Base-by-base conservation (phyloP, 2,888 invertebrate species). In the Odontothrips loti region DNA sequence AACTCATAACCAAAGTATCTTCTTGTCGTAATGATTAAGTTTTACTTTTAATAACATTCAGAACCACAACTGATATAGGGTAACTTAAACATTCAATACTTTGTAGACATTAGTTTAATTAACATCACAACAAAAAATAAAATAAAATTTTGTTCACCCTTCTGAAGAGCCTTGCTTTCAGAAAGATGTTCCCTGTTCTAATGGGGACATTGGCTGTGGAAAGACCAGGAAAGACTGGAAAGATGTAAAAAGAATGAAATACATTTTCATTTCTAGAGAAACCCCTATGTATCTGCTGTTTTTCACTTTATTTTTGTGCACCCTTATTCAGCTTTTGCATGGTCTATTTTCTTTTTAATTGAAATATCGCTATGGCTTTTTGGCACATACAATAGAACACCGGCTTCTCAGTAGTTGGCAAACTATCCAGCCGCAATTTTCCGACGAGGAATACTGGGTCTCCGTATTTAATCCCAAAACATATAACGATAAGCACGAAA, bases 241-340 rank as follows among this genome's bases (percentile, higher is more conserved):
- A 58, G 58, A 58, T 75, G 68, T 75, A 75, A n/a, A 23, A 75
- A 43, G 34, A 27, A 27, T 75, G 68, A 75, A 75, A 75, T 75
- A 75, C 68, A 75, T 27, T 75, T 75, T 75, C 68, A 75, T 75
- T 75, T 75, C 23, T 75, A 75, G 68, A 23, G 68, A 75, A 75
- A 75, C 9, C 34, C 34, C 34, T 27, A 3, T 75, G 27, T 27
- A 27, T 27, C 23, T 75, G 23, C 68, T 75, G n/a, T 75, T 58
- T 58, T 58, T 68, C 0, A 68, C 11, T 58, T 23, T 75, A 23
- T 75, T 75, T 75, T 75, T 75, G 68, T 27, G 68, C 68, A 75
- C 68, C 68, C 27, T n/a, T 75, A 1, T 27, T 27, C 58, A 58
- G 68, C 68, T 75, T 43, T 75, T 75, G 68, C 68, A 75, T 75